Conservation (phyloP, 2,888 invertebrate species). For the Idaea biselata region DNA sequence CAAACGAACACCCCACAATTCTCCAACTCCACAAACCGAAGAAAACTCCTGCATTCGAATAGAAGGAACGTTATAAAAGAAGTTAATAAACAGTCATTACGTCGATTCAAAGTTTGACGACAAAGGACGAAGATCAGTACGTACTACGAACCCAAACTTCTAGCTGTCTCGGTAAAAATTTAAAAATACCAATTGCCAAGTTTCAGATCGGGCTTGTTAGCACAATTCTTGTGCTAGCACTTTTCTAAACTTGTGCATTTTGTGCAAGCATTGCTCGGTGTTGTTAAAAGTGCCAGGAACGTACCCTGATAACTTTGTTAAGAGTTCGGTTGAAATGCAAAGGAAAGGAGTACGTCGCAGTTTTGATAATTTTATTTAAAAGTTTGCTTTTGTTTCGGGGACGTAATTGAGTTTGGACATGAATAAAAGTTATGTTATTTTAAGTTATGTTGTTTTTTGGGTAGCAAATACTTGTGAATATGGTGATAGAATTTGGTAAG, state of each 20-base stretch:
- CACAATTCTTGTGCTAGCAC: slow-evolving; percentile 25
- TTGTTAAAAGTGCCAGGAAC: slow-evolving; percentile 17
- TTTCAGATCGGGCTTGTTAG: slow-evolving; percentile 32
- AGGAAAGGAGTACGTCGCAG: not conserved
- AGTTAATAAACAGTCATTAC: slow-evolving; percentile 8
- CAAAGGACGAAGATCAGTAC: slow-evolving; percentile 11
- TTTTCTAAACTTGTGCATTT: slow-evolving; percentile 29
- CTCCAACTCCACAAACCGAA: not conserved
- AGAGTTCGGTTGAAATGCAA: slow-evolving; percentile 19
- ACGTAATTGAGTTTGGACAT: not conserved
- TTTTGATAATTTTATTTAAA: not conserved
- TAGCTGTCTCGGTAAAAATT: slow-evolving; percentile 26
- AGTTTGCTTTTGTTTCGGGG: not conserved
- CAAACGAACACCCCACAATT: no score
- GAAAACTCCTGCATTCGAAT: not conserved
- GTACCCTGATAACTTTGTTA: slow-evolving; percentile 24
- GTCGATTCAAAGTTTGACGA: slow-evolving; percentile 7
- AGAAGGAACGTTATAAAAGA: slow-evolving; percentile 2
- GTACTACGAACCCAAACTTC: slow-evolving; percentile 2
- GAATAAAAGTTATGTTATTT: not conserved
- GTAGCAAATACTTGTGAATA: no score
- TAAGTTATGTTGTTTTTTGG: no score
- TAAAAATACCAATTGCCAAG: slow-evolving; percentile 35
- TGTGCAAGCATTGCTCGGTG: slow-evolving; percentile 10
- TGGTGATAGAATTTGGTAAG: no score